Base-by-base conservation (phyloP, 2,113 vertebrate genomes). In the Heterochromis multidens region DNA sequence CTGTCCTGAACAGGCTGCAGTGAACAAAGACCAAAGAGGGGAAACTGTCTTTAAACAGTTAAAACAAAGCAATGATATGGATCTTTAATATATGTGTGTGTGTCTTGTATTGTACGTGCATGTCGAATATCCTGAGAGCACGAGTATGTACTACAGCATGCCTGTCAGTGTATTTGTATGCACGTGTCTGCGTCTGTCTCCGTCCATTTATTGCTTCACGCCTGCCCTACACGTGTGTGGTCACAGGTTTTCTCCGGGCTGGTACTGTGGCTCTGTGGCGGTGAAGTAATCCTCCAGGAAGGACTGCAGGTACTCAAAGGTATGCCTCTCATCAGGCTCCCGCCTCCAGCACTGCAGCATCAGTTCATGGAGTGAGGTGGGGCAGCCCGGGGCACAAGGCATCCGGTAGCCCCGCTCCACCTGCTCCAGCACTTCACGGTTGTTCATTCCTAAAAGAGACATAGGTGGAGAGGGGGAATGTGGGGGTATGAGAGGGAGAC, bases 281-380 rank as follows among this genome's bases (percentile, higher is more conserved):
- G 98, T 99, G 95, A 99, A 99, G 90, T 98, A 99, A 92, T 99
- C 99, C 93, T 99, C 99, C 60, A 99, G 96, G 94, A 99, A 99
- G 89, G 97, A 97, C 95, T 99, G 98, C 92, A 99, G 96, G 94
- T 99, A 99, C 92, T 99, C 99, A 9, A 99, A 99, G 83, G 99
- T 99, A 92, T 98, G 99, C 7, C 99, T 96, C 82, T 99, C 98
- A 58, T 99, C 99, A 0, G 99, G 96, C 2, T 99, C 98, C 84
- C 97, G 95, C 84, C 95, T 96, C 98, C 99, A 99, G 94, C 98
- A 98, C 95, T 98, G 98, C 92, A 98, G 19, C 98, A 99, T 99
- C 85, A 97, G 93, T 33, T 99, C 98, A 1, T 99, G 98, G 91
- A 99, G 96, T 29, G 98, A 99, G 0, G 65, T 87, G 1, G 99